These are phyloP conservation scores for Phortica magna DNA, from an alignment of 2,888 invertebrate species.

Conservation along the genomic window DNA sequence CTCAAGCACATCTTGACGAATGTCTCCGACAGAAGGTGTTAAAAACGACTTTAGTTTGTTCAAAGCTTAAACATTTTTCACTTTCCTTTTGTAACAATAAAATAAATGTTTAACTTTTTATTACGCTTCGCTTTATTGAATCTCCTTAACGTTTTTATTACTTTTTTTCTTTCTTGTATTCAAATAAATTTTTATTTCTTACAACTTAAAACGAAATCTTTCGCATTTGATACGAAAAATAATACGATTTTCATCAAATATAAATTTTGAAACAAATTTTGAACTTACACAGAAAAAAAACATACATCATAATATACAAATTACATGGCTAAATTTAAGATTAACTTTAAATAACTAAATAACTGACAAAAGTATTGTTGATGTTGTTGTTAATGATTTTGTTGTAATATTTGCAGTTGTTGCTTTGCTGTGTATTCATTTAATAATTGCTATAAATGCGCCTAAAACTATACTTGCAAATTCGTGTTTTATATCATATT, in stretches of 20 bases:
- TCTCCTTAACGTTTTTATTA: background rate
- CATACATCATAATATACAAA: too few relatives aligned
- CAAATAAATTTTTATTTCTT: background rate
- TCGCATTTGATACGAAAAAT: background rate
- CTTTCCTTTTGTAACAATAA: too few relatives aligned
- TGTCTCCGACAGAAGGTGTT: too few relatives aligned
- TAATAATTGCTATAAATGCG: conserved; percentile 15
- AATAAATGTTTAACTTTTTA: too few relatives aligned
- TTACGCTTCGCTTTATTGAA: background rate
- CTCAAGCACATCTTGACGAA: too few relatives aligned
- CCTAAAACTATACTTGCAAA: conserved; percentile 5
- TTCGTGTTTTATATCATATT: conserved; percentile 2
- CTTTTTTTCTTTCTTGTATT: background rate
- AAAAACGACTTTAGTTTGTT: too few relatives aligned
- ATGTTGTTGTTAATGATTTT: too few relatives aligned
- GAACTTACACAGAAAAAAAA: background rate
- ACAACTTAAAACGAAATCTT: background rate
- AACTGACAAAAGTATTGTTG: too few relatives aligned
- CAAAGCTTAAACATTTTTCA: too few relatives aligned
- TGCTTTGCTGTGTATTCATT: background rate
- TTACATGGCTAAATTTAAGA: too few relatives aligned
- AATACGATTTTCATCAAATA: background rate
- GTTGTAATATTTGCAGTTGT: background rate
- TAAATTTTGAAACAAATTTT: background rate
- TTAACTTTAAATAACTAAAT: too few relatives aligned